Evolutionary conservation across 1,140 invertebrate genomes (phyloP), one percentile per base, ranked within the genome.

Genomic region (Neodiprion pinetum): DNA sequence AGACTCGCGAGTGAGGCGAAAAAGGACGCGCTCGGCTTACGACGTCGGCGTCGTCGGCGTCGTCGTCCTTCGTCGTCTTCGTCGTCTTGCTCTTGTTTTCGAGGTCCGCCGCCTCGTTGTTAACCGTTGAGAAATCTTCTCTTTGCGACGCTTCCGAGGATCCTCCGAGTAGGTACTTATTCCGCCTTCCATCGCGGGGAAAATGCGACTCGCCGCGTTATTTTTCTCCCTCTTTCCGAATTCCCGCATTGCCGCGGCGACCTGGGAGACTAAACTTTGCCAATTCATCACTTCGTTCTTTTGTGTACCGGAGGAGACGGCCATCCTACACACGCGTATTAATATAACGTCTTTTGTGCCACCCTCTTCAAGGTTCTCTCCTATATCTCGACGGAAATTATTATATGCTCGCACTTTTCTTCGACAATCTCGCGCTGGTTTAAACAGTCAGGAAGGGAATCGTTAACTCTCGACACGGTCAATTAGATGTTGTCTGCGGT

Each of bases 1-100:
- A 48, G 47, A 68, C 67, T 48, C 65, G 67, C 23, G 67, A 68
- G 66, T 48, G 50, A 72, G 72, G 53, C 47, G 53, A 50, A 48
- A 65, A 12, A 66, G 50, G 50, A 17, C 47, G 40, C 72, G 72
- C n/a, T 12, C 53, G 48, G 47, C 23, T 65, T 14, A 47, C 53
- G 61, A 66, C 50, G 21, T 65, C 48, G 49, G 23, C 71, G 14
- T 23, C 50, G 21, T 71, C 53, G 47, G 21, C 28, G 17, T 71
- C 70, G 12, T 28, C 70, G 12, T 49, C 23, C 70, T 14, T 21
- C 53, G 61, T 23, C 50, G 21, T 65, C 48, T 21, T 17, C 71
- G 14, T 23, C 50, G 7, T 72, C 53, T 72, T 12, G 71, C 50
- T 50, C 49, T 14, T 49, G 53, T 61, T 61, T 12, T 61, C 53